Base-by-base conservation (phyloP, 2,797 vertebrate genomes). In the Delichon dasypus region DNA sequence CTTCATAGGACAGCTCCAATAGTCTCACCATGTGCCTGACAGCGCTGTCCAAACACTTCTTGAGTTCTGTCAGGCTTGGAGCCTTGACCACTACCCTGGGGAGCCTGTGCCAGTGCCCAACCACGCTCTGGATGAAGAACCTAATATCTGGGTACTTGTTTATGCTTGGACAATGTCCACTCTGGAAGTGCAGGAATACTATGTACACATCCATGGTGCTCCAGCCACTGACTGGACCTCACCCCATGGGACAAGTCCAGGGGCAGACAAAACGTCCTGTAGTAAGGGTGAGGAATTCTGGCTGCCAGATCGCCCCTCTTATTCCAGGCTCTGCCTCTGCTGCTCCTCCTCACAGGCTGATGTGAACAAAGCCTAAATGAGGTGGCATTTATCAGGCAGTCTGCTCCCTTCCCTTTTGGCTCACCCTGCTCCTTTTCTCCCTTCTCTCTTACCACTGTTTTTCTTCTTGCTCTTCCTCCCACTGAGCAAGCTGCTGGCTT, bases 401-500 rank as follows among this genome's bases (percentile, higher is more conserved):
- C 16, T 2, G 2, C 12, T 68, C 29, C 85, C 57, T 83, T 74
- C 19, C 42, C 65, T 47, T 36, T 5, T 30, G 50, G 57, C 50
- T 71, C 48, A 51, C 29, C 30, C 62, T 51, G 12, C 54, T 78
- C 40, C 44, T 78, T 83, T 78, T 44, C 38, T 88, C 54, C 48
- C 6, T 45, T 26, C 22, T 68, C 62, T 74, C 86, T 29, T 34
- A 73, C 19, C 76, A n/a, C 26, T 54, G 47, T 55, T 85, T 78
- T 61, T 48, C 45, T 89, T 84, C 70, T 58, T 34, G 48, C 50
- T 88, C 57, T 51, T 79, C 42, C 85, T 89, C 51, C 57, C 61
- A 48, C 73, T 80, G 51, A 61, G 74, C 60, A 75, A 90, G 70
- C 66, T 94, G 44, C 77, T 75, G 68, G 32, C 79, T 76, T 95